Evolutionary conservation across 2,113 vertebrate species (phyloP), one percentile per base, ranked within the genome.

Genomic region (Ibidorhyncha struthersii): DNA sequence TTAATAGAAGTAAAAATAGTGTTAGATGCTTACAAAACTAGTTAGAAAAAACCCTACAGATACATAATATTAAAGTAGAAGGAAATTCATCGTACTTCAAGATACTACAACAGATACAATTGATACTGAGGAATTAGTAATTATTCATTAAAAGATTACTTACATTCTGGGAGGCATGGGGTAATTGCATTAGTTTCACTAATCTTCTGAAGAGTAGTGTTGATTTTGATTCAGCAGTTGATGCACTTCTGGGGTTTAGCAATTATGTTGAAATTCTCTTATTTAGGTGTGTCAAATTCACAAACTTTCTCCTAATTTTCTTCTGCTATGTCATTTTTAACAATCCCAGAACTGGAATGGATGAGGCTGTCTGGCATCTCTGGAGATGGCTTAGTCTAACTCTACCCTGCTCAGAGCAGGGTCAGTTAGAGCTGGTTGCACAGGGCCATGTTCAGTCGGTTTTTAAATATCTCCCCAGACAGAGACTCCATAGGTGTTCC

Each of bases 381-480:
- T 90, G 50, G 50, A 65, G 34, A 17, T 77, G 9, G 14, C 34
- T 86, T 61, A 55, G n/a, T 49, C 29, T 40, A 21, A 34, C 49
- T 52, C 65, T 90, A 56, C n/a, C 63, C 34, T 47, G 71, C 59
- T 72, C 13, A 61, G 22, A 18, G 67, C 21, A 45, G 61, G 25
- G 21, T 27, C 32, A 20, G 34, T 65, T 45, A 77, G 34, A 71
- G 26, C 20, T 7, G 6, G 9, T n/a, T 70, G 12, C 45, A 13
- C 45, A 56, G 52, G 18, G 15, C 62, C 8, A 1, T 0, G 15
- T 40, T 34, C 4, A 0, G n/a, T 8, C 3, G 3, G 55, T 26
- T 38, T 66, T 72, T 61, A 14, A 50, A 2, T 18, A 11, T 47
- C 41, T 82, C 22, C 19, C 7, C 6, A 36, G 22, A 14, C 0